Conservation (phyloP, 37 sponge, comb jelly and placozoan species). For the Lycopodina hypogea region DNA sequence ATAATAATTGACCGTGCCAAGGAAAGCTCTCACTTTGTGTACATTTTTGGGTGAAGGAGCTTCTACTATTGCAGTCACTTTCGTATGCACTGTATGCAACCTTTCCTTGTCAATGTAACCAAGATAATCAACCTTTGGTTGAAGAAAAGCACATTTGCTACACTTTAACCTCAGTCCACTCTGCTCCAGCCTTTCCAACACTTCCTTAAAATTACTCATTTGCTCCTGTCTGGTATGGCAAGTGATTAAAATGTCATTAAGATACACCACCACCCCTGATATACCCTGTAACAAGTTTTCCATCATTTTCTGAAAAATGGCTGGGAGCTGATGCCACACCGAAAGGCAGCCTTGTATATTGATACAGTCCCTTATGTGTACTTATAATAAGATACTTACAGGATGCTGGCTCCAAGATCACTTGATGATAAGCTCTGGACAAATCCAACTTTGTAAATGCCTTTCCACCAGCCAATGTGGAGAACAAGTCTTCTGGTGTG, state of each 20-base stretch:
- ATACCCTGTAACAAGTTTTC: constrained; percentile 9
- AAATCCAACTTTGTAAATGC: constrained; percentile 35
- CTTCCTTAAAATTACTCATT: constrained; percentile 6
- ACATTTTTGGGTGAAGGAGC: too few relatives aligned
- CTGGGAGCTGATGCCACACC: constrained; percentile 40
- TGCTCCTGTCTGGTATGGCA: constrained; percentile 18
- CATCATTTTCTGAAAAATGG: constrained; percentile 39
- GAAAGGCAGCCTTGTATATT: constrained; percentile 41
- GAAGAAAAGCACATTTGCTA: too few relatives aligned
- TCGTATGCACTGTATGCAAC: too few relatives aligned
- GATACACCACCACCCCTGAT: constrained; percentile 5
- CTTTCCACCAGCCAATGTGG: constrained; percentile 16
- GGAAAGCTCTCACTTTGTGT: too few relatives aligned
- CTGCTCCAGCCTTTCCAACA: constrained; percentile 30
- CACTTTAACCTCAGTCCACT: too few relatives aligned
- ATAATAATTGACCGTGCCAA: too few relatives aligned
- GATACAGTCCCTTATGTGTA: constrained; percentile 19
- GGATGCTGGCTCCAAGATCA: constrained; percentile 12
- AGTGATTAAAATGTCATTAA: constrained; percentile 40
- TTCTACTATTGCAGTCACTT: too few relatives aligned
- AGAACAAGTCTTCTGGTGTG: constrained; percentile 16
- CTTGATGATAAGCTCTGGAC: constrained; percentile 17
- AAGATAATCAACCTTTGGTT: too few relatives aligned
- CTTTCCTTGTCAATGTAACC: too few relatives aligned
- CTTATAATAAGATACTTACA: constrained; percentile 12